Conservation (phyloP, 2,113 vertebrate species). For the Lathamus discolor region DNA sequence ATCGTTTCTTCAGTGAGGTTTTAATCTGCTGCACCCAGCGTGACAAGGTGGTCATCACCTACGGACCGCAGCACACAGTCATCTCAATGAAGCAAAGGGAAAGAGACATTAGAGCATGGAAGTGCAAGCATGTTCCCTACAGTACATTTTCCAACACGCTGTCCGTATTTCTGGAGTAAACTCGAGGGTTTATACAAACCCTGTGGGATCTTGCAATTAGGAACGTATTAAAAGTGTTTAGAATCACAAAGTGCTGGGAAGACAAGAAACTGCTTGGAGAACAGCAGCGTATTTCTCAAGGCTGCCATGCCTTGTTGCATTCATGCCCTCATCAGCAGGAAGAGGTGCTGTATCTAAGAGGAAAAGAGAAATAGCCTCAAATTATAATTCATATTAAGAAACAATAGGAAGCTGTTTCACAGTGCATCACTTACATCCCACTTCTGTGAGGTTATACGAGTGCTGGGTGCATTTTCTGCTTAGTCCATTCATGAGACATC, state of each 20-base stretch:
- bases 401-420: fast-evolving
- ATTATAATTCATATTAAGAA: neutral
- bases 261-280: neutral
- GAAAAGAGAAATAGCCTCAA: neutral
- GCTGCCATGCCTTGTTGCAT: neutral
- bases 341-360: neutral
- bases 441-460: neutral
- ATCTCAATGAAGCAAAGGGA: neutral
- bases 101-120: neutral
- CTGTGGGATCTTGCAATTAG: neutral
- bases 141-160: neutral
- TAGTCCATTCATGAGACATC: neutral
- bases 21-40: fast-evolving
- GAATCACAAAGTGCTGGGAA: neutral
- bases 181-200: neutral
- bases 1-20: neutral
- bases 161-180: neutral
- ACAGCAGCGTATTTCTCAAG: neutral
- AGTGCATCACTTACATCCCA: neutral
- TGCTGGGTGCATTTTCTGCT: neutral
- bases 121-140: neutral
- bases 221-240: neutral
- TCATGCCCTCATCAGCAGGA: neutral
- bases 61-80: neutral
- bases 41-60: neutral